Evolutionary conservation across 2,888 invertebrate genomes (phyloP).

Genomic region (Dasypolia templi): DNA sequence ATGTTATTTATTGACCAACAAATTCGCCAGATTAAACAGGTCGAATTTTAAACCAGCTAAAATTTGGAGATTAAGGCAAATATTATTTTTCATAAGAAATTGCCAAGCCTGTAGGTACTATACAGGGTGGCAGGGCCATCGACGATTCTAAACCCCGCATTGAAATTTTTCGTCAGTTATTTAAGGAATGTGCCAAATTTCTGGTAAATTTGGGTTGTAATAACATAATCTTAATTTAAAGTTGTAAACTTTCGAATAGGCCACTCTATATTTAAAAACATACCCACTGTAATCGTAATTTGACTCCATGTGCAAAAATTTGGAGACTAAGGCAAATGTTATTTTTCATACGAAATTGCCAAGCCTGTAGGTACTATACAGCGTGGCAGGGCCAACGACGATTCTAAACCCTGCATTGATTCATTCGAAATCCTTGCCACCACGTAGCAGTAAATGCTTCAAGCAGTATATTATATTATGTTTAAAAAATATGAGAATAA

Average conservation of each 20-base stretch:
- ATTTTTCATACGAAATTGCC: no score
- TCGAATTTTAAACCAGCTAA: background rate
- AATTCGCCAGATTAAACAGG: background rate
- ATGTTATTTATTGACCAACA: background rate
- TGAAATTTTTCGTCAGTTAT: no score
- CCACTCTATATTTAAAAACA: background rate
- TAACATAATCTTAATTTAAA: background rate
- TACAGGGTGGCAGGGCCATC: no score
- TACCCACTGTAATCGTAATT: background rate
- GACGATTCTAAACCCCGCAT: no score
- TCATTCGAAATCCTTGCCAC: background rate
- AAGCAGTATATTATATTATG: background rate
- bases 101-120: background rate
- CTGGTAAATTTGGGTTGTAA: background rate
- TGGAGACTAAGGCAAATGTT: no score
- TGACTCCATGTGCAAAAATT: background rate
- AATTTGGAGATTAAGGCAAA: background rate
- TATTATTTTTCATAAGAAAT: background rate
- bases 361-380: no score
- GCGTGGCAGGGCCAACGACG: no score
- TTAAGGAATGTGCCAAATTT: no score
- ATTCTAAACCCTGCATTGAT: no score
- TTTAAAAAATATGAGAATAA: slow-evolving; percentile 1
- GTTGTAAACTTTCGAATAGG: background rate
- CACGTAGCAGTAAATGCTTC: background rate